phyloP scores from a whole-genome alignment of 2,888 invertebrate species.

The Thyatira batis region DNA sequence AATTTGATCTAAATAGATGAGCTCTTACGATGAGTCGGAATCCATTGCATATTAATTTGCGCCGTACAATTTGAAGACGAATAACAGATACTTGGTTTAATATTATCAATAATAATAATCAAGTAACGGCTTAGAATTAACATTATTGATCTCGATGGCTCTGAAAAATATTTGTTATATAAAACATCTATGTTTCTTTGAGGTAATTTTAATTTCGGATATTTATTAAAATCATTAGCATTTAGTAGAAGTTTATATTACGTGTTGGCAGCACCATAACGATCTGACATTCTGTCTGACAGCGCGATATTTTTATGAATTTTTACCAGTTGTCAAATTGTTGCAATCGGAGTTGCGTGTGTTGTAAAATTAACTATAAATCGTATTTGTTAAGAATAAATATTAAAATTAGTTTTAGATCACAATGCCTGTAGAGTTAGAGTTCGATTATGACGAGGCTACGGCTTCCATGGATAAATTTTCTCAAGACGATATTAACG shows the following conservation, averaged over 20 bases:
- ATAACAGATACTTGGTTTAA: too few relatives aligned
- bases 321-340: conserved; percentile 63
- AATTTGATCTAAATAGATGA: conserved; percentile 4
- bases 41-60: too few relatives aligned
- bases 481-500: conserved; percentile 73
- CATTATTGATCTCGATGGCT: too few relatives aligned
- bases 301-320: neutral
- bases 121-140: too few relatives aligned
- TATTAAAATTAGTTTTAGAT: conserved; percentile 25
- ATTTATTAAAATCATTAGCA: too few relatives aligned
- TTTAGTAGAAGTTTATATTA: neutral
- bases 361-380: conserved; percentile 29
- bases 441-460: conserved; percentile 68
- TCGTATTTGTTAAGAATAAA: conserved; percentile 50
- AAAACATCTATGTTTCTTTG: too few relatives aligned
- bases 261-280: conserved; percentile 4
- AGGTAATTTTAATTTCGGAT: too few relatives aligned
- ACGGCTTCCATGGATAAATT: conserved; percentile 73
- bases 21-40: conserved; percentile 41
- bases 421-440: conserved; percentile 69
- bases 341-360: conserved; percentile 36
- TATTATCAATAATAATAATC: too few relatives aligned
- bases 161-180: too few relatives aligned
- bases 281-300: neutral
- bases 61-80: too few relatives aligned